Evolutionary conservation across 2,797 vertebrate species (phyloP).

Genomic region (Halcyon smyrnensis): DNA sequence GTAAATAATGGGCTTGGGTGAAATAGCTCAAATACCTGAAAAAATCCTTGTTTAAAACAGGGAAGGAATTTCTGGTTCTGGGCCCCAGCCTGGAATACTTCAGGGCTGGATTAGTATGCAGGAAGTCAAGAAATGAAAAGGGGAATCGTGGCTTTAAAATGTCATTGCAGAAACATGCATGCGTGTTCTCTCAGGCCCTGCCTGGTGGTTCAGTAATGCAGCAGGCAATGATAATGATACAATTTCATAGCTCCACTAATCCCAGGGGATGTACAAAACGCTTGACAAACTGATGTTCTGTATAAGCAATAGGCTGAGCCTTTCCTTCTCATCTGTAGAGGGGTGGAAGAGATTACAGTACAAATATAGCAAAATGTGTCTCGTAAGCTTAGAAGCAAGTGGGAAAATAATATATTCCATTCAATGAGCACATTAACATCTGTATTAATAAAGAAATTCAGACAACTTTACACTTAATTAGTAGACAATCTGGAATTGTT

Average conservation of each 20-base stretch:
- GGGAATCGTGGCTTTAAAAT: slow-evolving; percentile 44
- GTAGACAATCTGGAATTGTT: not conserved
- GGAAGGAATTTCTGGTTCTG: not conserved
- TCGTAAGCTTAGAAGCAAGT: not conserved
- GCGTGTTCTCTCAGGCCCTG: slow-evolving; percentile 42
- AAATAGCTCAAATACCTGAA: slow-evolving; percentile 24
- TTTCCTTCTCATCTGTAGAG: slow-evolving; percentile 27
- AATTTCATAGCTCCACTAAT: slow-evolving; percentile 65
- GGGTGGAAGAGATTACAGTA: not conserved
- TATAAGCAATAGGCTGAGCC: slow-evolving; percentile 8
- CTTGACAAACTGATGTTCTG: slow-evolving; percentile 50
- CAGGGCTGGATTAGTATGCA: slow-evolving; percentile 45
- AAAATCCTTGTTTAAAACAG: not conserved
- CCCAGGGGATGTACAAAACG: slow-evolving; percentile 54
- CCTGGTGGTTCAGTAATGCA: slow-evolving; percentile 54
- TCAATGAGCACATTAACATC: not conserved
- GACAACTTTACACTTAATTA: slow-evolving; percentile 28
- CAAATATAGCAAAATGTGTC: not conserved
- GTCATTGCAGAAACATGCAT: slow-evolving; percentile 59
- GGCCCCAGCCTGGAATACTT: slow-evolving; percentile 1
- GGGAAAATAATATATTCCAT: not conserved
- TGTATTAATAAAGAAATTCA: not conserved
- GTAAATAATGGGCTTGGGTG: not conserved
- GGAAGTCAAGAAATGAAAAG: slow-evolving; percentile 47
- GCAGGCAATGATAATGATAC: slow-evolving; percentile 55